A percentile compares a stretch with the other conserved stretches of the same genome.
Evolutionary conservation across 2,113 vertebrate genomes (phyloP).

Genomic region (Coturnix japonica): DNA sequence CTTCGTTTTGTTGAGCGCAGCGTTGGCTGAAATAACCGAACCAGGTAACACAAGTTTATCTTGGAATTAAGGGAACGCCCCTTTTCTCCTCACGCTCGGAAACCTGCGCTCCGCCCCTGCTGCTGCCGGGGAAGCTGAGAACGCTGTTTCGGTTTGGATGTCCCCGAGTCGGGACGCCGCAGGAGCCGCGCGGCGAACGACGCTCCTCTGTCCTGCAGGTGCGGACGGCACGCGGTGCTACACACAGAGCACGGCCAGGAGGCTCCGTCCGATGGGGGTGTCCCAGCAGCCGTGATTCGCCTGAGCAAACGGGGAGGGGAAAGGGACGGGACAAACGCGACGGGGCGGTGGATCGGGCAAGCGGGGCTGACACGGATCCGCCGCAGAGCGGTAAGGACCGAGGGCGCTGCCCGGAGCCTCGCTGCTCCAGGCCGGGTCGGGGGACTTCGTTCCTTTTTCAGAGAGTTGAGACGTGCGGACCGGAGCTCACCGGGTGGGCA

Average conservation of each 20-base stretch:
- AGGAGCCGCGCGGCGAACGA: neutral
- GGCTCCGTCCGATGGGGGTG: neutral
- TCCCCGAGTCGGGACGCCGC: too few relatives aligned
- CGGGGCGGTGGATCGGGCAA: neutral
- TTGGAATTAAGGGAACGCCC: neutral
- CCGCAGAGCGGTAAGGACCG: neutral
- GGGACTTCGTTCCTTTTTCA: neutral
- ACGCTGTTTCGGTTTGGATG: neutral
- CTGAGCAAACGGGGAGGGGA: neutral
- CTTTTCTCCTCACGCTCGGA: neutral
- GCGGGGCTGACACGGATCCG: neutral
- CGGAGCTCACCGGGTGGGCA: too few relatives aligned
- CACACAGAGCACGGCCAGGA: neutral
- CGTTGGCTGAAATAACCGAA: neutral
- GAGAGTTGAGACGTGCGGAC: too few relatives aligned
- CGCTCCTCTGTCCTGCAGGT: too few relatives aligned
- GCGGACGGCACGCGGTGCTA: too few relatives aligned
- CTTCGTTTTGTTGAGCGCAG: neutral
- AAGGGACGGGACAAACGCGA: neutral
- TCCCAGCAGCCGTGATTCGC: neutral
- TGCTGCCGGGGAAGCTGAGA: fast-evolving
- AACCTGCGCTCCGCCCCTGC: fast-evolving
- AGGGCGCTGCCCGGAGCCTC: neutral
- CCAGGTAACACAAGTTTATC: fast-evolving
- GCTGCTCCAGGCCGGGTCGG: neutral